Base-by-base conservation (phyloP, 2,113 vertebrate genomes). In the Gopherus evgoodei region DNA sequence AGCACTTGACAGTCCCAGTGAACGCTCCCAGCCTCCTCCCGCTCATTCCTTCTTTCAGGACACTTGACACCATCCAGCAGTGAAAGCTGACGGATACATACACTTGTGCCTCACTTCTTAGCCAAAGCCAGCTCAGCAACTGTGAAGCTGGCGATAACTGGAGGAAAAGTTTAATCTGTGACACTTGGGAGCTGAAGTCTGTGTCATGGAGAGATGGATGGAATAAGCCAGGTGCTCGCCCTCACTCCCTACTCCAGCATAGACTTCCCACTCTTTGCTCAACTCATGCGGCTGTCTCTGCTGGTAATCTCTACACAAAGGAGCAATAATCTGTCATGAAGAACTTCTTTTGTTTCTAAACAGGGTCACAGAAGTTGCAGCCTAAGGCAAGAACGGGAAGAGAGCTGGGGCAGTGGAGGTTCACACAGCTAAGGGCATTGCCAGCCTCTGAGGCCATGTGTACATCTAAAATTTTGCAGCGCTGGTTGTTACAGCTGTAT, bases 31-130 rank as follows among this genome's bases (percentile, higher is more conserved):
- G 87, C 65, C 87, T 79, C 87, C 85, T 2, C 29, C 38, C 53
- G 76, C 78, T 25, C 83, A 53, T 56, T 83, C 79, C 62, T 84
- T 25, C 0, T 75, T 95, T 81, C 76, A 76, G 53, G 89, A 95
- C 86, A 86, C n/a, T 90, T 78, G 52, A 57, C 11, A 84, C 72
- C 78, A 86, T 65, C 89, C 87, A 80, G 81, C 89, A 87, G 14
- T 16, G n/a, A 44, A 35, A 50, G 86, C 62, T 89, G 90, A 75
- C 27, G 19, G 65, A 19, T 57, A 91, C 44, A 4, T 49, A 57
- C 88, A 91, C 96, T 94, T 91, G 78, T 80, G 57, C 31, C n/a
- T 93, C 80, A 82, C 93, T 95, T 95, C 78, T 90, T 19, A 79
- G 84, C 84, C 91, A 89, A 96, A 96, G 78, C 76, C 75, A 78